These are phyloP conservation scores for Amphiprion clarkii DNA, from an alignment of 2,797 vertebrate genomes.

Conservation along the genomic window DNA sequence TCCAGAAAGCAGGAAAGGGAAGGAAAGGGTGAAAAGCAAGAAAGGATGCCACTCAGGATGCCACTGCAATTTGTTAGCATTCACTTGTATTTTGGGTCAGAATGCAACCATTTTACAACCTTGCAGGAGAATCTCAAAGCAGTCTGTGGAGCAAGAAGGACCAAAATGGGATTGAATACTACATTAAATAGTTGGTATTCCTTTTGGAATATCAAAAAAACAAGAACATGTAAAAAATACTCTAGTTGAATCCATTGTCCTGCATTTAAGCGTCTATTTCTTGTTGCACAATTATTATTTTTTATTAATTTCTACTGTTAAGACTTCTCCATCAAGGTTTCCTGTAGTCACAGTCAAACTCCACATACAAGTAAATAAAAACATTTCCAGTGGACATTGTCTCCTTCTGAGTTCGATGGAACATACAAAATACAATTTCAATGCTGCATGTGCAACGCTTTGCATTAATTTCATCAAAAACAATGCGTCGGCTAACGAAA, in stretches of 20 bases:
- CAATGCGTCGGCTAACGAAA: neutral
- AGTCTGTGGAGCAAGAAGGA: slow-evolving; percentile 29
- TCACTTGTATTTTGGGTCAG: slow-evolving; percentile 43
- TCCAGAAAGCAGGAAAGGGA: slow-evolving; percentile 33
- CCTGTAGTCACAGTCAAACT: slow-evolving; percentile 21
- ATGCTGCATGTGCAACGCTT: slow-evolving; percentile 13
- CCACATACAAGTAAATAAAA: slow-evolving; percentile 26
- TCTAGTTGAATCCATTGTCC: neutral
- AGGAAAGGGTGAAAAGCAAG: slow-evolving; percentile 36
- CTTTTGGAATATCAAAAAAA: neutral
- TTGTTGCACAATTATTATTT: slow-evolving; percentile 36
- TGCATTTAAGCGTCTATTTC: slow-evolving; percentile 29
- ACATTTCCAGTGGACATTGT: slow-evolving; percentile 18
- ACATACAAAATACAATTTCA: slow-evolving; percentile 8
- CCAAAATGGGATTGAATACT: neutral
- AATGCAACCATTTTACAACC: slow-evolving; percentile 22
- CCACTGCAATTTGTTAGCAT: slow-evolving; percentile 24
- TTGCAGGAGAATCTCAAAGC: slow-evolving; percentile 12
- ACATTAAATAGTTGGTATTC: neutral
- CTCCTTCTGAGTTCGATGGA: neutral
- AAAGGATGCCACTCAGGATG: slow-evolving; percentile 31
- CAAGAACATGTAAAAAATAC: neutral
- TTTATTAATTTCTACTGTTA: neutral
- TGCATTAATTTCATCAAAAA: slow-evolving; percentile 1
- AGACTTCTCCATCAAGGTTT: slow-evolving; percentile 13